Percentiles rank a stretch among this genome's conserved stretches.
Conservation (phyloP, 2,797 vertebrate species). For the Synanceia verrucosa region DNA sequence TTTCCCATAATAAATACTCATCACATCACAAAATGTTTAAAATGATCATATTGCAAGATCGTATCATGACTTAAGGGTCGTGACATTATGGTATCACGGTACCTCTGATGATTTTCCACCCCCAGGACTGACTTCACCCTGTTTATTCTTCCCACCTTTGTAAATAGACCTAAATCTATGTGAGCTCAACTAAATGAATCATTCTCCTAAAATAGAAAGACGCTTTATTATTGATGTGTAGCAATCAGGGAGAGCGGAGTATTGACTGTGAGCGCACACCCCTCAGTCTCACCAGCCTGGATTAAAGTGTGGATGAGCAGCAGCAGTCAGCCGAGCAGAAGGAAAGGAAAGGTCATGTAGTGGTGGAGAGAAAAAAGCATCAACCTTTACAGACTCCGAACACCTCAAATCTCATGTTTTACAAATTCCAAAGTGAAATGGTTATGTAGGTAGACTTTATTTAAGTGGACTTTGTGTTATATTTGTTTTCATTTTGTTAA, state of each 20-base stretch:
- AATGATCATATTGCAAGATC: too few species aligned
- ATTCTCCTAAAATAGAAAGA: conserved; percentile 53
- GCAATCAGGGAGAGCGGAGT: conserved; percentile 31
- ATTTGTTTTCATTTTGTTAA: neutral
- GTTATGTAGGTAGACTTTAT: too few species aligned
- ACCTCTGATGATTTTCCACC: too few species aligned
- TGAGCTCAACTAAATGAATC: conserved; percentile 38
- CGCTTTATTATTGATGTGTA: conserved; percentile 64
- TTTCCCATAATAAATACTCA: too few species aligned
- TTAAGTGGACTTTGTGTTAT: too few species aligned
- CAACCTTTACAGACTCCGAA: neutral
- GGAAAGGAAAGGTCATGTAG: neutral
- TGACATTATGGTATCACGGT: too few species aligned
- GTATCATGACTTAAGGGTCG: too few species aligned
- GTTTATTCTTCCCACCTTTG: too few species aligned
- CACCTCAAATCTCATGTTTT: neutral
- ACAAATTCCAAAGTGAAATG: too few species aligned
- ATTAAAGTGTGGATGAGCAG: neutral
- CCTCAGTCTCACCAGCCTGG: neutral
- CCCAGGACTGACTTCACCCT: too few species aligned
- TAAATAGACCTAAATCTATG: conserved; percentile 22
- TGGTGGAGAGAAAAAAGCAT: neutral
- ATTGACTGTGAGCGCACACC: conserved; percentile 28
- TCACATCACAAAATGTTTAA: too few species aligned
- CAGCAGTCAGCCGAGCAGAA: neutral